Evolutionary conservation across 2,888 invertebrate genomes (phyloP).

Genomic region (Anagyrus pseudococci): DNA sequence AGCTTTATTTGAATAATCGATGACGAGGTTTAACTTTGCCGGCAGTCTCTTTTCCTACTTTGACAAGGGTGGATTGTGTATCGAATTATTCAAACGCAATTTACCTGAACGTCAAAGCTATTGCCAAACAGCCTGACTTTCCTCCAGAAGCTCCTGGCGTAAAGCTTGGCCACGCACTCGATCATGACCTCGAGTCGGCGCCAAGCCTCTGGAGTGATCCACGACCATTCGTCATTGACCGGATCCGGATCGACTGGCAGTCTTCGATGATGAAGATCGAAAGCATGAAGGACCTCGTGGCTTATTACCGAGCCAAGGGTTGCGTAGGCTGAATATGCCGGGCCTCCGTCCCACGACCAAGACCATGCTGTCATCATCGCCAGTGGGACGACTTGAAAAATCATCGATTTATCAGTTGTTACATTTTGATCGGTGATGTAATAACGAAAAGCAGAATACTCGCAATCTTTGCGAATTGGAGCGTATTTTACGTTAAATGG

Average conservation of each 20-base stretch:
- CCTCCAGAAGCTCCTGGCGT: slow-evolving; percentile 60
- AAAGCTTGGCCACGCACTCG: slow-evolving; percentile 63
- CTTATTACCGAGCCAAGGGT: slow-evolving; percentile 63
- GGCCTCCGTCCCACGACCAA: slow-evolving; percentile 62
- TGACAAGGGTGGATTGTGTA: not conserved
- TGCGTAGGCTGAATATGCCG: slow-evolving; percentile 62
- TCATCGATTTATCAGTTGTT: too few species aligned
- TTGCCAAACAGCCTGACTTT: slow-evolving; percentile 62
- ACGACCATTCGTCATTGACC: slow-evolving; percentile 53
- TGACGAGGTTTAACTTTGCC: too few species aligned
- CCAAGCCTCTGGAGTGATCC: slow-evolving; percentile 60
- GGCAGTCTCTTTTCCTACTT: not conserved
- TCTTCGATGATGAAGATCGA: slow-evolving; percentile 59
- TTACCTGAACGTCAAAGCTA: slow-evolving; percentile 62
- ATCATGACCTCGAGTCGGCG: slow-evolving; percentile 60
- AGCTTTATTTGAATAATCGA: too few species aligned
- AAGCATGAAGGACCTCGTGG: slow-evolving; percentile 65
- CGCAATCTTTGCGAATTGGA: too few species aligned
- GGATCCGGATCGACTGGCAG: slow-evolving; percentile 56
- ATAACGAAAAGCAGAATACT: too few species aligned
- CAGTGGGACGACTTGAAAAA: slow-evolving; percentile 61
- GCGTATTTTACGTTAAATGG: too few species aligned
- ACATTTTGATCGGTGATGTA: too few species aligned
- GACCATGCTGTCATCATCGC: slow-evolving; percentile 64
- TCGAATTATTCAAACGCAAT: not conserved